phyloP scores from a whole-genome alignment of 2,113 vertebrate genomes.

The Eonycteris spelaea region DNA sequence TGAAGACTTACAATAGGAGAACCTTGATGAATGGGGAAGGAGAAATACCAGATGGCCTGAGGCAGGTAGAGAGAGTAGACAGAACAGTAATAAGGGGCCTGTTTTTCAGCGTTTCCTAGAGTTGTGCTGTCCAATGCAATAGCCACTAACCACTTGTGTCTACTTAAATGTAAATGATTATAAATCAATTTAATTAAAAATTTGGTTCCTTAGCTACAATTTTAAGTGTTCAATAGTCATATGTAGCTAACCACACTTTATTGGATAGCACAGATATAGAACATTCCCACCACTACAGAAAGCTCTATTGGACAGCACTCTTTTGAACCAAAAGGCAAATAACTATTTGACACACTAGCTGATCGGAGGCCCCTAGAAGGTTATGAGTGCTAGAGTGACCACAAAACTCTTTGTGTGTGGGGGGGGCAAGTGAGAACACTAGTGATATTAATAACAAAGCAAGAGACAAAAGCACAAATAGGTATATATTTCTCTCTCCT shows the following conservation, averaged over 20 bases:
- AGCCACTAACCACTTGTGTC: background rate
- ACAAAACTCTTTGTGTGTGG: background rate
- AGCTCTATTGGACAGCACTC: background rate
- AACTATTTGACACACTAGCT: background rate
- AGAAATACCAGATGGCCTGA: background rate
- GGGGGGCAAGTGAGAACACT: background rate
- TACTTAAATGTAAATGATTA: constrained; percentile 18
- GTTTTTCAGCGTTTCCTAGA: background rate
- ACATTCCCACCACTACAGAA: background rate
- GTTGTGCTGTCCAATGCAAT: background rate
- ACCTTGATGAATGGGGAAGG: background rate
- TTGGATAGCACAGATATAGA: background rate
- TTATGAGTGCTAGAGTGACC: background rate
- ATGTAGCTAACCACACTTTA: background rate
- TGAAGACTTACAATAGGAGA: background rate
- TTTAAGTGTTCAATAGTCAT: background rate
- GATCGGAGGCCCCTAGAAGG: background rate
- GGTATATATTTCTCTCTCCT: background rate
- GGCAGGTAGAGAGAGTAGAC: background rate
- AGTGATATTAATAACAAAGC: background rate
- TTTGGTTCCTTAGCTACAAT: background rate
- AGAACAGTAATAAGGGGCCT: background rate
- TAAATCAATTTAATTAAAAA: constrained; percentile 16
- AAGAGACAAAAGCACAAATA: background rate
- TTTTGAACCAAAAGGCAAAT: background rate